Base-by-base conservation (phyloP, 2,797 vertebrate genomes). In the Naso thynnoides region DNA sequence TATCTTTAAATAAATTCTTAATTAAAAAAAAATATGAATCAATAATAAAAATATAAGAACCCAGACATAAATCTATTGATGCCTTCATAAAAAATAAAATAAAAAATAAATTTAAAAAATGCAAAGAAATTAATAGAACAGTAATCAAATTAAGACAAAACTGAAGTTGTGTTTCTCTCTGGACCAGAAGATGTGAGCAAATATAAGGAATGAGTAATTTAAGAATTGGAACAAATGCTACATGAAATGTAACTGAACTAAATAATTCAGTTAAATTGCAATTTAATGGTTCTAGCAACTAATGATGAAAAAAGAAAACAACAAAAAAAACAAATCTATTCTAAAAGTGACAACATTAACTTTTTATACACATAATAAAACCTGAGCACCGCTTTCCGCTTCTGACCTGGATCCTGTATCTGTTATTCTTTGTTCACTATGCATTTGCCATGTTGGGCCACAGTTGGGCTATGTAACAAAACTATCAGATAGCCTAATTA, bases 401-500 rank as follows among this genome's bases (percentile, higher is more conserved):
- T 18, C 38, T 74, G 54, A 73, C 74, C 79, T 19, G 49, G 13
- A n/a, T n/a, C 41, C 39, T 49, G 15, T 68, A 38, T 57, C 44
- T 71, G 39, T 58, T 6, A 6, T 56, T 79, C 14, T 80, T 41
- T 58, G 67, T 79, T 70, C 76, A 59, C 53, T 77, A 78, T 33
- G 78, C 59, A 78, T 86, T 61, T 63, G 26, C 75, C 45, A 68
- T 33, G 19, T 53, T 42, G 39, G n/a, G n/a, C n/a, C n/a, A n/a
- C n/a, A n/a, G 74, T 10, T 42, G 26, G 54, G 57, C 76, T 70
- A 64, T 31, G 39, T 18, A 68, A 79, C 14, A 81, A 75, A 75
- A 53, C 58, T 82, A 83, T 85, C 70, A 85, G 73, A 81, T n/a
- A n/a, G n/a, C n/a, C n/a, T 84, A 86, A 87, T 75, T 66, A 49